Evolutionary conservation across 2,888 invertebrate species (phyloP), one percentile per base, ranked within the genome.

Genomic region (Xanthorhoe spadicearia): DNA sequence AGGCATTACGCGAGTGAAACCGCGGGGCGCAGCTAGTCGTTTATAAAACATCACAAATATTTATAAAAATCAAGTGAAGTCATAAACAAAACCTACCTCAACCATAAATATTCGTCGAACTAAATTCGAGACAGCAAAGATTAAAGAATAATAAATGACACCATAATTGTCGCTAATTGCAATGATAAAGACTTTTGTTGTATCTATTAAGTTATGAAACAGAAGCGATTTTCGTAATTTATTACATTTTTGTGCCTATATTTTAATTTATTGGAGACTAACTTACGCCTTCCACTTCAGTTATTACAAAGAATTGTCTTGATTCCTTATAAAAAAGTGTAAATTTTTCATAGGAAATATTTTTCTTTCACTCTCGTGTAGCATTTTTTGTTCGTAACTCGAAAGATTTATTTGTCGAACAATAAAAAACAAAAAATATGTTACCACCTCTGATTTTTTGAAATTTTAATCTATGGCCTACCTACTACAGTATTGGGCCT

Each of bases 121-220:
- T 57, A 46, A 53, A 61, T 63, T 57, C 43, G 60, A 59, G 56
- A 58, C 63, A 17, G 51, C 57, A 57, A 58, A 43, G 46, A 38
- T 64, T 61, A 56, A 63, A 63, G 50, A 55, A 10, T 15, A 43
- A 69, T 65, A 55, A 64, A 67, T 68, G 38, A 61, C 61, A 28
- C 38, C 28, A 46, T 60, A 64, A 66, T 53, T 38, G 51, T 56
- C 15, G 61, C 61, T 69, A 69, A 71, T 67, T 61, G 60, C 58
- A 38, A 35, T 49, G 63, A 64, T 60, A 59, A 62, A 46, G 48
- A 48, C 54, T 19, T 66, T 65, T 61, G 50, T 51, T 55, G 15
- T 64, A 62, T 65, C 57, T 67, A 58, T 60, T 53, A 65, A 64
- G 66, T 69, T 63, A 56, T 54, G 55, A 62, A 54, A 61, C 60